A percentile compares a stretch with the other conserved stretches of the same genome.
phyloP scores from a whole-genome alignment of 2,888 invertebrate genomes.

The Chelonus formosanus region DNA sequence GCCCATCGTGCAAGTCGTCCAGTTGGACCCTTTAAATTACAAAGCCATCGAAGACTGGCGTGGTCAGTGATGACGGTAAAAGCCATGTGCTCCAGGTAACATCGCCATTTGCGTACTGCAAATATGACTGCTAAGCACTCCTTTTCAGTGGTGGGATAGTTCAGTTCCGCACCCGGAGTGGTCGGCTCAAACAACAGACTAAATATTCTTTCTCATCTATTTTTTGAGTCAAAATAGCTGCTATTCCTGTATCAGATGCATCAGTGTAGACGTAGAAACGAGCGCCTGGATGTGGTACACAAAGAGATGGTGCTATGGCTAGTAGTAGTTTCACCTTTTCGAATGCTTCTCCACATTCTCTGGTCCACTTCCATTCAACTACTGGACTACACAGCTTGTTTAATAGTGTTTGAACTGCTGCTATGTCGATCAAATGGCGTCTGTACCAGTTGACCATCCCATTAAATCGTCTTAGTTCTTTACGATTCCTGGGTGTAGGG shows the following conservation, averaged over 20 bases:
- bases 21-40: background rate
- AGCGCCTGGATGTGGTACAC: conserved; percentile 30
- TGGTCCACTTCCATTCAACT: conserved; percentile 36
- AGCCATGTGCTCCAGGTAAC: too few species aligned
- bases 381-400: conserved; percentile 33
- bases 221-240: too few species aligned
- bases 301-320: conserved; percentile 26
- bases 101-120: conserved; percentile 26
- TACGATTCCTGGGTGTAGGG: conserved; percentile 23
- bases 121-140: conserved; percentile 20
- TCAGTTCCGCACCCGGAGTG: too few species aligned
- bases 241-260: too few species aligned
- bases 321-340: conserved; percentile 28
- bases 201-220: conserved; percentile 22
- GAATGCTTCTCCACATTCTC: conserved; percentile 29
- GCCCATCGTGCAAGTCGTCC: conserved; percentile 17
- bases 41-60: conserved; percentile 33
- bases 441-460: conserved; percentile 39
- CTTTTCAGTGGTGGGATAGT: too few species aligned
- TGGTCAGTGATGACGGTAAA: conserved; percentile 40
- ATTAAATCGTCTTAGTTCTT: conserved; percentile 34
- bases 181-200: background rate
- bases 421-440: conserved; percentile 27
- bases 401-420: conserved; percentile 25
- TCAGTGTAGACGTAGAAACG: conserved; percentile 11